Base-by-base conservation (phyloP, 2,797 vertebrate genomes). In the Rhinichthys osculus region DNA sequence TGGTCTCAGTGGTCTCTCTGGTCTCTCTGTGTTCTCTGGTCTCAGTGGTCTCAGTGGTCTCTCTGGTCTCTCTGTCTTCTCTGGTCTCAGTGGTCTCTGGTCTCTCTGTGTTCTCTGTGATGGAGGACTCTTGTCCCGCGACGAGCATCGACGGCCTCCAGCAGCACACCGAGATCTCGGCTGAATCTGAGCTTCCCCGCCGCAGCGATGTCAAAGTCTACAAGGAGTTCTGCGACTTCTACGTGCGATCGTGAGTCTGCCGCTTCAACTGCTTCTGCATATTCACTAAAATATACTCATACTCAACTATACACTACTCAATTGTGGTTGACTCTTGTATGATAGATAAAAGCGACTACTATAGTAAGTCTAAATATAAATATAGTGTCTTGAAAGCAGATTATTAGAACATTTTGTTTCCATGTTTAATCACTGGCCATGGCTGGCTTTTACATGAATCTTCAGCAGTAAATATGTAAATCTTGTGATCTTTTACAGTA, bases 201-300 rank as follows among this genome's bases (percentile, higher is more conserved):
- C 97, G 96, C 87, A 99, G 98, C 87, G 98, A 99, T 79, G 92
- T 97, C 71, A 98, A 98, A 93, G 96, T 99, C 91, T 99, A 99
- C 94, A 99, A 98, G 93, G 98, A 99, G 92, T 98, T 99, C 89
- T 99, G 98, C 95, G 98, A 99, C 94, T 99, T 99, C 91, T 99
- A 99, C 89, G 97, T 97, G 66, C 97, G 94, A 93, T 98, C 96
- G 98, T 99, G 95, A 99, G 98, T 98, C 57, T 82, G 1, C 16
- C 8, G 16, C 23, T n/a, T 27, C 2, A 27, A 52, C 72, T 47
- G 10, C 52, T 40, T 27, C 42, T 33, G 27, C 1, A 33, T 9
- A 17, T 30, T 40, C 17, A 40, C 50, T 1, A 3, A 33, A 52
- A 9, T 30, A 8, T 33, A 11, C n/a, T 52, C 27, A 30, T 30